Evolutionary conservation across 2,797 vertebrate genomes (phyloP), one percentile per base, ranked within the genome.

Genomic region (Etheostoma nigrum): DNA sequence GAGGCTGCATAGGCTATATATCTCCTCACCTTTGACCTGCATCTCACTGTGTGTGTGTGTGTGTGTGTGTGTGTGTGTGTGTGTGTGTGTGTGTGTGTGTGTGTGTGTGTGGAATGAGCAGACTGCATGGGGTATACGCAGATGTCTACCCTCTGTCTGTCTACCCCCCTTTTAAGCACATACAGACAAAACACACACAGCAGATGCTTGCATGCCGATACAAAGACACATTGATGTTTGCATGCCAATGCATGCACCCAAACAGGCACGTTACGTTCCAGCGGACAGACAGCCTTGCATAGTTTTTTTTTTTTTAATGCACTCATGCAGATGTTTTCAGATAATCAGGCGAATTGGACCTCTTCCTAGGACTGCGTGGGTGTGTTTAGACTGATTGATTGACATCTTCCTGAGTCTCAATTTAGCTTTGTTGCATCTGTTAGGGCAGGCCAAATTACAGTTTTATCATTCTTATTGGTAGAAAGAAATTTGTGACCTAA

Each of bases 201-300:
- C 93, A 94, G 87, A 93, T 93, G 90, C 87, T 86, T 18, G 54
- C 88, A 89, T 88, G 49, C 87, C 80, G 15, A 88, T 74, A 92
- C 86, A 91, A 88, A 90, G 79, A 67, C 75, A 69, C 79, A 53
- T 70, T 74, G 51, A 51, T 74, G 78, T 84, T 88, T 89, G 89
- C 88, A 87, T 92, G 87, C 87, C 79, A 81, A 88, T 85, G 83
- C 87, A 87, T 67, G 10, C n/a, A 70, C 15, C 33, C 68, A 65
- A 44, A 66, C 58, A 66, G 7, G 25, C 47, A n/a, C 8, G 15
- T 45, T 64, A 8, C 11, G 5, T 76, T 87, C 47, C 68, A 81
- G 36, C 63, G 21, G 21, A 85, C 54, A 74, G 30, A 74, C 11
- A 25, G 2, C 23, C 27, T 78, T 67, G 25, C 61, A 70, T 74